These are phyloP conservation scores for Molossus alvarezi DNA, from an alignment of 2,797 vertebrate genomes.

Conservation along the genomic window DNA sequence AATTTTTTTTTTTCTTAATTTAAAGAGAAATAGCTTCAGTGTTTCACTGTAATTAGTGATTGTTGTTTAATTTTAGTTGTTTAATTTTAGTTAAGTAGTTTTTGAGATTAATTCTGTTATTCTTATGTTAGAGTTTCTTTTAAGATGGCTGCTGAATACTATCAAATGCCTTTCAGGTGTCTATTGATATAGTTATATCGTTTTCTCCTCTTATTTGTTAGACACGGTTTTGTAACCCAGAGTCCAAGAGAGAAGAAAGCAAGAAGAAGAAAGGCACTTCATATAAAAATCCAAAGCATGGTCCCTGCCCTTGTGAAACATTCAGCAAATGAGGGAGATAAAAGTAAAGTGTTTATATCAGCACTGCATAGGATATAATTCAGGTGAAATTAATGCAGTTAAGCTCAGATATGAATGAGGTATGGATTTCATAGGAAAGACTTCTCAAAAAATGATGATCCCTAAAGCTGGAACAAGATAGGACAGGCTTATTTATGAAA, in stretches of 20 bases:
- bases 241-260: constrained; percentile 26
- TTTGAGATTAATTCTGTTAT: constrained; percentile 39
- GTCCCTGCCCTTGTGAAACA: constrained; percentile 44
- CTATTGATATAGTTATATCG: constrained; percentile 34
- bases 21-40: constrained; percentile 1
- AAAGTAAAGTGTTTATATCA: constrained; percentile 43
- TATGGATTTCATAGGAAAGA: not conserved
- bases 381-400: constrained; percentile 26
- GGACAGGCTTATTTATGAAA: not conserved
- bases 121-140: not conserved
- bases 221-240: not conserved
- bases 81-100: constrained; percentile 28
- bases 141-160: constrained; percentile 12
- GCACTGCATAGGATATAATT: not conserved
- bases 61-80: constrained; percentile 41
- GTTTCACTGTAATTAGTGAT: not conserved
- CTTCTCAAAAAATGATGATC: constrained; percentile 14
- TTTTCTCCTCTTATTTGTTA: constrained; percentile 35
- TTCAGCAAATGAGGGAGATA: not conserved
- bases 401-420: not conserved
- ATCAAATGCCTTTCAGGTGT: not conserved
- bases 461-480: constrained; percentile 28
- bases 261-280: not conserved
- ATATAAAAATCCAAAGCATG: constrained; percentile 16
- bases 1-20: constrained; percentile 4